Evolutionary conservation across 2,113 vertebrate genomes (phyloP).

Genomic region (cattle (Bos taurus)): DNA sequence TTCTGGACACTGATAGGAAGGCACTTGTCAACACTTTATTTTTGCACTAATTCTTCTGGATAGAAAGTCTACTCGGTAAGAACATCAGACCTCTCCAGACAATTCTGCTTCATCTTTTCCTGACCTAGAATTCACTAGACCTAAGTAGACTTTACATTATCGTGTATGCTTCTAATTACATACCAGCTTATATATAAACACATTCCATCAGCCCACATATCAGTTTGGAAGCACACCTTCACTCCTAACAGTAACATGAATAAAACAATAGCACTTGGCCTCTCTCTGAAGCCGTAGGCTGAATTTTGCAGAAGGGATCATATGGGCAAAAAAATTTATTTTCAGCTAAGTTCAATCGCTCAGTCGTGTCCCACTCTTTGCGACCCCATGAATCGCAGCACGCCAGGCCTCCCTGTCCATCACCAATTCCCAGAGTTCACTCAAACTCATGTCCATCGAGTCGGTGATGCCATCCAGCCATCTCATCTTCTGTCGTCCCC

Average conservation of each 20-base stretch:
- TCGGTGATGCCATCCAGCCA: no score
- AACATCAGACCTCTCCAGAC: not conserved
- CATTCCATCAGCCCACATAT: not conserved
- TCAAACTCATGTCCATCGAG: no score
- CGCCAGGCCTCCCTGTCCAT: no score
- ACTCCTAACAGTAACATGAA: not conserved
- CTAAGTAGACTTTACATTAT: not conserved
- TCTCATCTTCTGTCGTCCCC: no score
- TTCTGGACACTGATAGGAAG: not conserved
- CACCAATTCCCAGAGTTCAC: no score
- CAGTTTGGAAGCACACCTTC: not conserved
- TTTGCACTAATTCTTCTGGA: not conserved
- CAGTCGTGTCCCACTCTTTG: no score
- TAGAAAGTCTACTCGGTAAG: not conserved
- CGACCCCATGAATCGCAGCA: no score
- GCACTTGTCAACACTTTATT: not conserved
- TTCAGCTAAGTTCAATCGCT: no score
- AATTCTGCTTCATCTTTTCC: not conserved
- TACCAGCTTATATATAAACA: not conserved
- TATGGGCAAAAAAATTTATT: not conserved
- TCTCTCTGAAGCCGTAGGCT: not conserved
- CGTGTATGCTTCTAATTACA: not conserved
- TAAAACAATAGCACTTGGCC: not conserved
- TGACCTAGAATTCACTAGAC: not conserved
- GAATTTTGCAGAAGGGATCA: not conserved